Evolutionary conservation across 37 sponge, comb jelly and placozoan species (phyloP), one percentile per base, ranked within the genome.

Genomic region (Beroe ovata): DNA sequence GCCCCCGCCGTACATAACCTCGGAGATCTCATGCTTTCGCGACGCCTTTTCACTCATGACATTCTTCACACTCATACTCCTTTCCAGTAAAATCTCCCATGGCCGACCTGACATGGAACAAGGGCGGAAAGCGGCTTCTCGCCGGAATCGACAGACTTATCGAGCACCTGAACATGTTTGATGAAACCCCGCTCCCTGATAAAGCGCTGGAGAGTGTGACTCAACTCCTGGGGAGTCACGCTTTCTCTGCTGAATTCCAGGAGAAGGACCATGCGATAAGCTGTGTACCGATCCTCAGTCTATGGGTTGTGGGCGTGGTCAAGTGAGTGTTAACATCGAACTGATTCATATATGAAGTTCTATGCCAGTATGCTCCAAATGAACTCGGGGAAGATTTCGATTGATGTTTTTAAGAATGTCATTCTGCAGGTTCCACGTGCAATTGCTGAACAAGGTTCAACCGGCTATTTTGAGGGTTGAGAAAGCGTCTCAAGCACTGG

Each of bases 41-140:
- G n/a, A n/a, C n/a, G n/a, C n/a, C n/a, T n/a, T n/a, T n/a, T n/a
- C n/a, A n/a, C n/a, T n/a, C n/a, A n/a, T n/a, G n/a, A n/a, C n/a
- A n/a, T n/a, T n/a, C n/a, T n/a, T n/a, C n/a, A n/a, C n/a, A n/a
- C n/a, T n/a, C n/a, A n/a, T 25, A 14, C 47, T 16, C 40, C 41
- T 8, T 36, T 42, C 21, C 63, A 89, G 88, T 93, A 32, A 96
- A 94, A 60, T 94, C 95, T 33, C 92, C 96, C 38, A 84, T 89
- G 77, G 92, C 94, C 30, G 96, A 96, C 58, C n/a, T 94, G 16
- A 92, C 96, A 0, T 96, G 96, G 96, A 92, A 92, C 62, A 96
- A 96, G 64, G 96, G 96, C 0, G 96, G 94, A 47, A 96, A 96
- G 84, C 81, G 96, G 62, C 66, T 96, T 38, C 92, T 96, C 93